phyloP scores from a whole-genome alignment of 2,888 invertebrate species.

The Lasioglossum vierecki region DNA sequence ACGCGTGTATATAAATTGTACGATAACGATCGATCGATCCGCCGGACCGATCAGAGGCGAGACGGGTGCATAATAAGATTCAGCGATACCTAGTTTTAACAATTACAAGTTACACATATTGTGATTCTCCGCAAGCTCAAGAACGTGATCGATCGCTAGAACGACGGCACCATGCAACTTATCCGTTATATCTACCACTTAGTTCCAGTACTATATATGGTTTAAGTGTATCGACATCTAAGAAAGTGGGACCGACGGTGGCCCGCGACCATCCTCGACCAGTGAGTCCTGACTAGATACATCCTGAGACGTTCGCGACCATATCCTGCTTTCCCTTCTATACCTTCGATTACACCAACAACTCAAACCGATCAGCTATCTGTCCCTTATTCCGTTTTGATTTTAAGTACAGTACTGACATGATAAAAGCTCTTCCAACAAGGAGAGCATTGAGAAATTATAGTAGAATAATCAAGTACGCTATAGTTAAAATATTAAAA shows the following conservation, averaged over 20 bases:
- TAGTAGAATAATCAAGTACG: background rate
- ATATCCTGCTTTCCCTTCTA: background rate
- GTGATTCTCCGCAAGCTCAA: slow-evolving; percentile 66
- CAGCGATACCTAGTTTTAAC: slow-evolving; percentile 45
- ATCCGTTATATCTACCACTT: slow-evolving; percentile 67
- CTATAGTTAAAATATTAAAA: background rate
- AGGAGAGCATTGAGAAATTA: background rate
- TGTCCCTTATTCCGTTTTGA: background rate
- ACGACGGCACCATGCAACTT: slow-evolving; percentile 73
- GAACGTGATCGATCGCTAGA: slow-evolving; percentile 71
- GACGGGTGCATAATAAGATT: slow-evolving; percentile 57
- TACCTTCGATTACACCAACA: background rate
- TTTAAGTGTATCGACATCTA: slow-evolving; percentile 70
- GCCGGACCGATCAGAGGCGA: slow-evolving; percentile 19
- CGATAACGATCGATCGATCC: slow-evolving; percentile 58
- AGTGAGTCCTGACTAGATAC: slow-evolving; percentile 73
- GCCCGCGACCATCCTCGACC: slow-evolving; percentile 28
- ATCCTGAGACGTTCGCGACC: slow-evolving; percentile 53
- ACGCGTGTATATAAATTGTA: slow-evolving; percentile 64
- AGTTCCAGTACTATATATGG: slow-evolving; percentile 67
- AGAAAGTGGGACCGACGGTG: slow-evolving; percentile 57
- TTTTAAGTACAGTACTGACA: background rate
- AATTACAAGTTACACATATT: slow-evolving; percentile 43
- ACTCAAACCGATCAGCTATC: background rate
- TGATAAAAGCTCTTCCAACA: background rate